Evolutionary conservation across 2,113 vertebrate genomes (phyloP).

Genomic region (Pachyramphus minor): DNA sequence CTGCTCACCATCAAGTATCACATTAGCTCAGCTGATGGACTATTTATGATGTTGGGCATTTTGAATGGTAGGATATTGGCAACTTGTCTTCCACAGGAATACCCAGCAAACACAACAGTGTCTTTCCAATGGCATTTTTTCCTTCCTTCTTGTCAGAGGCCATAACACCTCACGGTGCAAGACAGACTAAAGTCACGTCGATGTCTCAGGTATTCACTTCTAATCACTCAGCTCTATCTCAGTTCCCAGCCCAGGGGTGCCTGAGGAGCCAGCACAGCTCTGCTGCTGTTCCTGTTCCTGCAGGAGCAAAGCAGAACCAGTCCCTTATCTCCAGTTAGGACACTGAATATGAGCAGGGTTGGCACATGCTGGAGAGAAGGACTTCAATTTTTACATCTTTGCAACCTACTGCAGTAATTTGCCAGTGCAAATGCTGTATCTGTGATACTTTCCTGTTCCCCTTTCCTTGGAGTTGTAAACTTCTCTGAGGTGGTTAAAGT

Average conservation of each 20-base stretch:
- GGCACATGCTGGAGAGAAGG: neutral
- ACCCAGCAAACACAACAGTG: neutral
- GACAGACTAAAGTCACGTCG: neutral
- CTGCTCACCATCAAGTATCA: neutral
- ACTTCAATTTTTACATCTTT: neutral
- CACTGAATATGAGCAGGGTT: neutral
- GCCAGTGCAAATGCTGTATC: neutral
- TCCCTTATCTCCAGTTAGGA: neutral
- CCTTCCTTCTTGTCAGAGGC: neutral
- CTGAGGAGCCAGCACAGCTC: neutral
- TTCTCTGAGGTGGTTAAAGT: neutral
- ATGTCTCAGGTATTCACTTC: neutral
- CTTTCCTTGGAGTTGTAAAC: neutral
- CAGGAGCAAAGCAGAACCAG: neutral
- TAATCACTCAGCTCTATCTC: slow-evolving; percentile 7
- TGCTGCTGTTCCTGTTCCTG: neutral
- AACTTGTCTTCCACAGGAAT: neutral
- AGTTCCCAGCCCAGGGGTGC: neutral
- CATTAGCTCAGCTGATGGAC: neutral
- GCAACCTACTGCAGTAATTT: neutral
- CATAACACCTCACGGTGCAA: neutral
- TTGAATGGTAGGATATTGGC: neutral
- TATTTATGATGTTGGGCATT: neutral
- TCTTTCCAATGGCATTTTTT: neutral
- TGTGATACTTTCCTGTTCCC: neutral